Conservation (phyloP, 2,113 vertebrate species). For the Camelus dromedarius region DNA sequence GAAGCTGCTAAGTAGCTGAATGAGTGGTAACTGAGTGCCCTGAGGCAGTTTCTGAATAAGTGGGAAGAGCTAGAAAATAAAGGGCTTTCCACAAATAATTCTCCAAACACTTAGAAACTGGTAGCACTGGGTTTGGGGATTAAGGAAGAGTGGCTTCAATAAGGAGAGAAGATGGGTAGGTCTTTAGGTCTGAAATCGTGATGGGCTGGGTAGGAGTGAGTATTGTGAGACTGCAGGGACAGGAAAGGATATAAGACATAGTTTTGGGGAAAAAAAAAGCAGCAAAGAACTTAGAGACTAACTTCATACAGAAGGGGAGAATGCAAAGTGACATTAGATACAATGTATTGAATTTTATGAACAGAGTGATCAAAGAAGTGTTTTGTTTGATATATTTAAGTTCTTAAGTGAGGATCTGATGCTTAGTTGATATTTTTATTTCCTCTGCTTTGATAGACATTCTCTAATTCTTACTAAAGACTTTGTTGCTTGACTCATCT, state of each 20-base stretch:
- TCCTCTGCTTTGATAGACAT: neutral
- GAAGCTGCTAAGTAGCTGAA: neutral
- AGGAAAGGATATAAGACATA: neutral
- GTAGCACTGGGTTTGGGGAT: neutral
- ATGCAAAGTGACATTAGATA: neutral
- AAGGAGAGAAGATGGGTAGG: neutral
- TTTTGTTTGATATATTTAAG: neutral
- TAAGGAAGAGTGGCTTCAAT: neutral
- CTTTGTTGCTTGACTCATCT: neutral
- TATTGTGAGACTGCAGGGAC: neutral
- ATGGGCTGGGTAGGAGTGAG: neutral
- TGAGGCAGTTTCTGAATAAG: neutral
- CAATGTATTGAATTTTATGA: neutral
- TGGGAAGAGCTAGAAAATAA: neutral
- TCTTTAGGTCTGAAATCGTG: neutral
- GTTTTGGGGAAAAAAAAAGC: neutral
- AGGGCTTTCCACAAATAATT: neutral
- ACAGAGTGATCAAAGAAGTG: neutral
- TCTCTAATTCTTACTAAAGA: neutral
- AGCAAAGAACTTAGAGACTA: neutral
- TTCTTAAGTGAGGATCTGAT: neutral
- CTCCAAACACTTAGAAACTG: neutral
- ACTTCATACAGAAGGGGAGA: neutral
- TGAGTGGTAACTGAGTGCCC: neutral
- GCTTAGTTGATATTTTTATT: neutral